Evolutionary conservation across 2,888 invertebrate genomes (phyloP).

Genomic region (Agrotis puta): DNA sequence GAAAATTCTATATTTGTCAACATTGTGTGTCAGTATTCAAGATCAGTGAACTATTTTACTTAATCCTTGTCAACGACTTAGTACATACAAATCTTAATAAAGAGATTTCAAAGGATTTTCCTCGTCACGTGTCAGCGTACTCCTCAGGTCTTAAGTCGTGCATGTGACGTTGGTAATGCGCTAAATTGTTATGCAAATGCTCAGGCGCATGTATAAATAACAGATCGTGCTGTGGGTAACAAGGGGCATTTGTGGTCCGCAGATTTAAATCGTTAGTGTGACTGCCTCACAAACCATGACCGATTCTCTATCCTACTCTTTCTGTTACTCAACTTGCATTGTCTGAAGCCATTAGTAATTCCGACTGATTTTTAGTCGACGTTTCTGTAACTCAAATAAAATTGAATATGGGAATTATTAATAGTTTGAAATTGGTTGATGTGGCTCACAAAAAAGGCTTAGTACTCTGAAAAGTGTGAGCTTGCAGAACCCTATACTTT

Average conservation of each 20-base stretch:
- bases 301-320: background rate
- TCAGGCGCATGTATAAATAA: slow-evolving; percentile 43
- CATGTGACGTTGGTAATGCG: slow-evolving; percentile 57
- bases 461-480: background rate
- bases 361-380: too few relatives aligned
- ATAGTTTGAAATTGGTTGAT: background rate
- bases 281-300: background rate
- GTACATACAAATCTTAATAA: slow-evolving; percentile 30
- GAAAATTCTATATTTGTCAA: too few relatives aligned
- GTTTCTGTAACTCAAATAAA: background rate
- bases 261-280: background rate
- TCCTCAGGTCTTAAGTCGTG: slow-evolving; percentile 44
- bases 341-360: background rate
- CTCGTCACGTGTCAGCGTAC: slow-evolving; percentile 46
- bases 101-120: slow-evolving; percentile 59
- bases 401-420: background rate
- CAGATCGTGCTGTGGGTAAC: slow-evolving; percentile 55
- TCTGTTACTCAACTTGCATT: background rate
- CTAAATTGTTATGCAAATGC: slow-evolving; percentile 68
- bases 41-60: background rate
- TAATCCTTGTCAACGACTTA: background rate
- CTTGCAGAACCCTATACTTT: background rate
- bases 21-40: background rate
- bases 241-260: slow-evolving; percentile 31
- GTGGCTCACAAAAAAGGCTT: too few relatives aligned